Conservation (phyloP, 2,888 invertebrate genomes). For the Latrodectus elegans region DNA sequence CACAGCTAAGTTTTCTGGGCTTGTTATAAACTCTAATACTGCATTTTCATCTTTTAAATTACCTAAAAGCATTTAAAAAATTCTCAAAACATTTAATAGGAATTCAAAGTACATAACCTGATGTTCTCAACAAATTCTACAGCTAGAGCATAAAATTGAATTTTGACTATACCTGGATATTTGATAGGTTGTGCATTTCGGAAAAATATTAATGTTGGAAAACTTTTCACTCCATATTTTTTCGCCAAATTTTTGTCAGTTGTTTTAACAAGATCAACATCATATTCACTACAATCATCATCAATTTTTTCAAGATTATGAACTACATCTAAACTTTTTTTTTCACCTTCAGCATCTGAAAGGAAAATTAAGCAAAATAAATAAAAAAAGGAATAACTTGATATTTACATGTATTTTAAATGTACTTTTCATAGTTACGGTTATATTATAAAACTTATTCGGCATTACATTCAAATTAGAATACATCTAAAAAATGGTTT, state of each 20-base stretch:
- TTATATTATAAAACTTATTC: too few relatives aligned
- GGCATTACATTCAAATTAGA: too few relatives aligned
- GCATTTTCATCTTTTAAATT: slow-evolving; percentile 93
- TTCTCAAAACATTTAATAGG: too few relatives aligned
- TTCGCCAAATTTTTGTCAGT: slow-evolving; percentile 92
- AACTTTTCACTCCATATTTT: slow-evolving; percentile 91
- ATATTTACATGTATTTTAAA: too few relatives aligned
- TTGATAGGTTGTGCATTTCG: slow-evolving; percentile 91
- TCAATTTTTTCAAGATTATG: slow-evolving; percentile 84
- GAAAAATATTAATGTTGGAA: slow-evolving; percentile 93
- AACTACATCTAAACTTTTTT: slow-evolving; percentile 67
- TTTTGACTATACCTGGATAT: slow-evolving; percentile 81
- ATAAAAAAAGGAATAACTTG: too few relatives aligned
- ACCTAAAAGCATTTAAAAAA: slow-evolving; percentile 74
- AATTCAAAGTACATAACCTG: too few relatives aligned
- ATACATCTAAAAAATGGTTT: too few relatives aligned
- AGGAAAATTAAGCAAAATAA: too few relatives aligned
- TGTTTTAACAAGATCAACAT: slow-evolving; percentile 91
- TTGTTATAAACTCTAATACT: slow-evolving; percentile 92
- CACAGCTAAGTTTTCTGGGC: slow-evolving; percentile 94
- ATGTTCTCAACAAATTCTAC: too few relatives aligned
- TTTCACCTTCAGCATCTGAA: slow-evolving; percentile 57
- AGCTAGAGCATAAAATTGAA: too few relatives aligned
- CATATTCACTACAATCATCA: slow-evolving; percentile 92
- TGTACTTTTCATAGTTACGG: too few relatives aligned